These are phyloP conservation scores for Oplegnathus fasciatus DNA, from an alignment of 2,113 vertebrate genomes.

Conservation along the genomic window DNA sequence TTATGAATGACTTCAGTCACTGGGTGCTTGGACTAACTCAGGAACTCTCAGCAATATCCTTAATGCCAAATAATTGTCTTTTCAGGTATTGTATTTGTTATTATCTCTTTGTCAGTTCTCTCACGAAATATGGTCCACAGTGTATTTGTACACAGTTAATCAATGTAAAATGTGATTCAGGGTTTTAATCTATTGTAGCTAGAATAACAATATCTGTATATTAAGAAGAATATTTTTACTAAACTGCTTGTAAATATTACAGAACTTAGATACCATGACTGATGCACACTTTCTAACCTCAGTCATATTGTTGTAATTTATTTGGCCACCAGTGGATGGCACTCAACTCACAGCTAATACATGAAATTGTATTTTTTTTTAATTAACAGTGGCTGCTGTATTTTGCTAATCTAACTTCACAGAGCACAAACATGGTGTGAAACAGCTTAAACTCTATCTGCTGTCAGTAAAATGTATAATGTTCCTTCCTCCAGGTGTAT, in stretches of 20 bases:
- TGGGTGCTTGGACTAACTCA: conserved; percentile 66
- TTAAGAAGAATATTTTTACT: conserved; percentile 63
- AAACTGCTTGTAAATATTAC: conserved; percentile 67
- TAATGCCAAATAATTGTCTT: conserved; percentile 50
- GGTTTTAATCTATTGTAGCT: conserved; percentile 62
- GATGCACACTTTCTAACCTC: conserved; percentile 51
- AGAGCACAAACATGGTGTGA: conserved; percentile 23
- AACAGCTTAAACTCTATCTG: neutral
- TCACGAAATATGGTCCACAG: conserved; percentile 19
- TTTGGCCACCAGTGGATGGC: conserved; percentile 66
- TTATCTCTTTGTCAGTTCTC: conserved; percentile 24
- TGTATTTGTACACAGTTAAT: conserved; percentile 42
- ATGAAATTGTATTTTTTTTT: conserved; percentile 47
- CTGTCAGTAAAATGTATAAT: neutral
- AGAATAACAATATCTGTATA: conserved; percentile 55
- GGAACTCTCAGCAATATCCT: conserved; percentile 70
- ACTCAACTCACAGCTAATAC: conserved; percentile 40
- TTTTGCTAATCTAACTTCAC: conserved; percentile 18
- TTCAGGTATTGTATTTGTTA: conserved; percentile 13
- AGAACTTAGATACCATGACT: conserved; percentile 19
- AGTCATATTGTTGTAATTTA: conserved; percentile 72
- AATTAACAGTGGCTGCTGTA: conserved; percentile 35
- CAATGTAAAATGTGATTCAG: conserved; percentile 67
- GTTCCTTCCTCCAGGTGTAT: neutral
- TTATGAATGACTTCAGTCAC: conserved; percentile 49